Evolutionary conservation across 2,797 vertebrate genomes (phyloP), one percentile per base, ranked within the genome.

Genomic region (Thaleichthys pacificus): DNA sequence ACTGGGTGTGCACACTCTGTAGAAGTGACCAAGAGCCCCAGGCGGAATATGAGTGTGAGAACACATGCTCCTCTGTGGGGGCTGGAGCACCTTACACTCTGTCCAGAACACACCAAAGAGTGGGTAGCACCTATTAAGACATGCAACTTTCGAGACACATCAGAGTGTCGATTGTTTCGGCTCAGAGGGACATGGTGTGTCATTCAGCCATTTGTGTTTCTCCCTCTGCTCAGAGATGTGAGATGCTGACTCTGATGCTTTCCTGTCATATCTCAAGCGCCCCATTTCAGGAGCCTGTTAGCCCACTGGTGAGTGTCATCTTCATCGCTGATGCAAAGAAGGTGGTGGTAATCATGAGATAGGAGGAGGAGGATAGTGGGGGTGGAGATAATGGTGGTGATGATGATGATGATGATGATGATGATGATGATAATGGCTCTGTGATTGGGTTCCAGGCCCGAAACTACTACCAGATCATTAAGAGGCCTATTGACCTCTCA

Each of bases 381-480:
- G 32, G 6, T 35, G 32, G 32, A 35, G 32, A 8, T 35, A 35
- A 35, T 35, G 32, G 32, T 35, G 32, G 32, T 30, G 28, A 5
- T 30, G 28, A 17, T n/a, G 51, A n/a, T 54, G 4, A 7, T 54
- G 51, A n/a, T n/a, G 17, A n/a, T 54, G 4, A n/a, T 5, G 51
- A n/a, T n/a, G 21, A 60, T 60, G 21, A 24, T 66, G 42, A 76
- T 54, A n/a, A 21, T 19, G 49, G 68, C 12, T 73, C 15, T 82
- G 49, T 58, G 35, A 54, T 58, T 70, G 8, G 69, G n/a, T 73
- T 71, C 35, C 75, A 98, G 97, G 97, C 97, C 47, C 93, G 90
- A 17, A 97, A 99, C 93, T 99, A 99, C 90, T 99, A 99, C 88
- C 97, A 99, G 94, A 98, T 98, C 86, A 98, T 99, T 85, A 97